phyloP scores from a whole-genome alignment of 92 coral and sea anemone species.

The Porites lobata region DNA sequence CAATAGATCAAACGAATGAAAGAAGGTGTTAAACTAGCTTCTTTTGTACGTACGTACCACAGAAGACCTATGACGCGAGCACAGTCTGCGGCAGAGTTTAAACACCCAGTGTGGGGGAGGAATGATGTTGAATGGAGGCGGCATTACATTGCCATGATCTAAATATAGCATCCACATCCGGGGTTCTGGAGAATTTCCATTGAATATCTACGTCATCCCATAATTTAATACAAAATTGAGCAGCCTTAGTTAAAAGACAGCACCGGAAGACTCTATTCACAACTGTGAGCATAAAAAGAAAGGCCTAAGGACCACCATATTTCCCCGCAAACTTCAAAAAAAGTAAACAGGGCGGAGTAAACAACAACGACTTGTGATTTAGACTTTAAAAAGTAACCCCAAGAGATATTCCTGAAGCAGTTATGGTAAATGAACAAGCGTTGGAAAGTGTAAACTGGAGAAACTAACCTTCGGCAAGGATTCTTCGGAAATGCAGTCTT shows the following conservation, averaged over 20 bases:
- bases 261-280: background rate
- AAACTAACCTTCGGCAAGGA: too few species aligned
- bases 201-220: slow-evolving; percentile 90
- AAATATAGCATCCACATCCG: slow-evolving; percentile 95
- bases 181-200: slow-evolving; percentile 95
- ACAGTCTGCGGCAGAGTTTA: slow-evolving; percentile 21
- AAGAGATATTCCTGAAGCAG: too few species aligned
- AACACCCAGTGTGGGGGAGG: slow-evolving; percentile 66
- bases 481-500: too few species aligned
- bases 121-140: slow-evolving; percentile 92
- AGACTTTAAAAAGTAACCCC: too few species aligned
- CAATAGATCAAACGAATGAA: background rate
- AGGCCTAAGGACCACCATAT: too few species aligned
- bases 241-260: background rate
- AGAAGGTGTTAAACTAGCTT: too few species aligned
- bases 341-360: too few species aligned
- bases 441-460: too few species aligned
- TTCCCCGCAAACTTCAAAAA: too few species aligned
- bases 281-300: too few species aligned
- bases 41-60: slow-evolving; percentile 2
- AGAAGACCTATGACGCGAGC: background rate
- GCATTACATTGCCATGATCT: slow-evolving; percentile 80
- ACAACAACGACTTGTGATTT: too few species aligned
- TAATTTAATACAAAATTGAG: background rate
- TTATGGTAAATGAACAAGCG: too few species aligned